Evolutionary conservation across 2,113 vertebrate genomes (phyloP).

Genomic region (Pteronura brasiliensis): DNA sequence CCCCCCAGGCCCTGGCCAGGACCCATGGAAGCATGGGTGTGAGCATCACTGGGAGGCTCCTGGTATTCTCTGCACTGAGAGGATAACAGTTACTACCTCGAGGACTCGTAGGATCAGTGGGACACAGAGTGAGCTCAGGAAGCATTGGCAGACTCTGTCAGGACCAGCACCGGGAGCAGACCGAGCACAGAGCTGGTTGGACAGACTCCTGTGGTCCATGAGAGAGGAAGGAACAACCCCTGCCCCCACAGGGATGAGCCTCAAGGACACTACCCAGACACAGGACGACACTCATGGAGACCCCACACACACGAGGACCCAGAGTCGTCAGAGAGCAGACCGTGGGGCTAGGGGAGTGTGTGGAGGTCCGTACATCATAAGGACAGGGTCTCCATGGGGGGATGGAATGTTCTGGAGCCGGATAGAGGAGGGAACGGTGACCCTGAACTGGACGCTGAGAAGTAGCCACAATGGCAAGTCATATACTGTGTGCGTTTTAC

Average conservation of each 20-base stretch:
- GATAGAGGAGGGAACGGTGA: too few relatives aligned
- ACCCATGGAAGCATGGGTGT: neutral
- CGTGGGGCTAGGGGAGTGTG: neutral
- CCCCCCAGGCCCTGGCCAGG: neutral
- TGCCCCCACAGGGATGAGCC: fast-evolving
- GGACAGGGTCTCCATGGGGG: too few relatives aligned
- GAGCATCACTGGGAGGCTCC: neutral
- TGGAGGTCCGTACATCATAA: too few relatives aligned
- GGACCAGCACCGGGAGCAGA: too few relatives aligned
- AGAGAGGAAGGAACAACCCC: fast-evolving
- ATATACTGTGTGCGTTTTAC: neutral
- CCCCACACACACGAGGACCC: neutral
- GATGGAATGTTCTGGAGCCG: neutral
- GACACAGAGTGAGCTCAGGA: too few relatives aligned
- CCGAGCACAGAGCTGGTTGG: neutral
- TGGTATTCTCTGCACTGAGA: too few relatives aligned
- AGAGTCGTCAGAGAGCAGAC: neutral
- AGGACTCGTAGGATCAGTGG: too few relatives aligned
- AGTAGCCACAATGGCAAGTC: neutral
- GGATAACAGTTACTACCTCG: neutral
- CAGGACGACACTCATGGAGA: neutral
- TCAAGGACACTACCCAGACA: neutral
- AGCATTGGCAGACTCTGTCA: neutral
- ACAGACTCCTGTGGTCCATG: fast-evolving
- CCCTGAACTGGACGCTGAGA: neutral